phyloP scores from a whole-genome alignment of 2,888 invertebrate species.

The Leptothorax acervorum region DNA sequence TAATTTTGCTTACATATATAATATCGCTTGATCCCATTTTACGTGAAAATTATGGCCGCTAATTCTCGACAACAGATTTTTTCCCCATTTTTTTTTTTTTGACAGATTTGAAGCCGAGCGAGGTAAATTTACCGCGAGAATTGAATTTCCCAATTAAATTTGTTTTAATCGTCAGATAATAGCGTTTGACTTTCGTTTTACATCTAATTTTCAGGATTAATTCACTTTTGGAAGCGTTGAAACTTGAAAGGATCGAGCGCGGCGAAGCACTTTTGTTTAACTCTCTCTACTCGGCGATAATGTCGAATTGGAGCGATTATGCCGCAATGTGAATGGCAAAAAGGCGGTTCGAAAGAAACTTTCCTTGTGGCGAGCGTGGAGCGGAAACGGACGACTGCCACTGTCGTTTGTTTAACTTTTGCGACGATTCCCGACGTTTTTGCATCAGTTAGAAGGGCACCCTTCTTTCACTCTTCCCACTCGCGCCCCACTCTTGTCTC shows the following conservation, averaged over 20 bases:
- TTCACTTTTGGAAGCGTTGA: slow-evolving; percentile 11
- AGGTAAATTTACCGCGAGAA: slow-evolving; percentile 12
- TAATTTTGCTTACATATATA: background rate
- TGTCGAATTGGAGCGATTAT: slow-evolving; percentile 50
- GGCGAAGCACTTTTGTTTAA: slow-evolving; percentile 17
- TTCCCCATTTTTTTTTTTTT: background rate
- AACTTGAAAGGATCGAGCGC: slow-evolving; percentile 9
- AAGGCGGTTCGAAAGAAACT: slow-evolving; percentile 58
- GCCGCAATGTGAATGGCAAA: slow-evolving; percentile 50
- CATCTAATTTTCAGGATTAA: slow-evolving; percentile 19
- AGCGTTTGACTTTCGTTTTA: background rate
- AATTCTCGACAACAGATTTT: background rate
- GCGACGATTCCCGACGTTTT: slow-evolving; percentile 72
- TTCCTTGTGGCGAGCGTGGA: slow-evolving; percentile 47
- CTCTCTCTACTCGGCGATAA: slow-evolving; percentile 26
- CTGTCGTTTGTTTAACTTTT: slow-evolving; percentile 74
- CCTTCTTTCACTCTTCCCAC: slow-evolving; percentile 15
- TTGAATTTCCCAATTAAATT: slow-evolving; percentile 5
- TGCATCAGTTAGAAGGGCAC: slow-evolving; percentile 61
- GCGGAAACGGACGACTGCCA: slow-evolving; percentile 65
- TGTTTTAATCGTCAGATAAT: slow-evolving; percentile 19
- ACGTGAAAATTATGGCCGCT: background rate
- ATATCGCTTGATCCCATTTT: background rate
- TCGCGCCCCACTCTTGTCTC: background rate
- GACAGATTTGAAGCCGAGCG: background rate